Evolutionary conservation across 2,888 invertebrate genomes (phyloP).

Genomic region (Meteorus cinctellus): DNA sequence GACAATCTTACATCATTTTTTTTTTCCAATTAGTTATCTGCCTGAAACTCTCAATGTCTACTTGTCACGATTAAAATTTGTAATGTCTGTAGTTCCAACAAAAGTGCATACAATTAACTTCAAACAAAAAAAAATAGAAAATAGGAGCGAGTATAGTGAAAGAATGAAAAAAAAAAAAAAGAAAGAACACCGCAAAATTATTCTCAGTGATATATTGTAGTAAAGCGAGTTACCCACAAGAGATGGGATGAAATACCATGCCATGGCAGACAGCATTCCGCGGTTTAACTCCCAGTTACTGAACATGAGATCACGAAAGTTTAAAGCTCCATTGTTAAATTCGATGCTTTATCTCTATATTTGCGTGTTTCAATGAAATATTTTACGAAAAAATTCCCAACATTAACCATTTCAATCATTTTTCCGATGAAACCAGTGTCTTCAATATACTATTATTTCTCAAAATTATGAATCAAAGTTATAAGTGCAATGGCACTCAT

Average conservation of each 20-base stretch:
- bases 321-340: constrained; percentile 30
- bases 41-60: constrained; percentile 25
- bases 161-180: constrained; percentile 6
- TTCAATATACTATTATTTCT: no score
- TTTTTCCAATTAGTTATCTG: constrained; percentile 63
- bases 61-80: neutral
- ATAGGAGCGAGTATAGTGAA: neutral
- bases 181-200: neutral
- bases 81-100: neutral
- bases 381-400: neutral
- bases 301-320: constrained; percentile 25
- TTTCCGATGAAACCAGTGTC: neutral
- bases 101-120: neutral
- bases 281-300: constrained; percentile 13
- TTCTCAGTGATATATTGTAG: neutral
- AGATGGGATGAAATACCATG: constrained; percentile 7
- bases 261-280: constrained; percentile 3
- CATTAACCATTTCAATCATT: neutral
- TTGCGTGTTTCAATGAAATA: neutral
- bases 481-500: no score
- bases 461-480: no score
- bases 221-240: constrained; percentile 13
- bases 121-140: neutral
- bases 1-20: constrained; percentile 64
- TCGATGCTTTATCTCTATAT: neutral